Conservation (phyloP, 2,888 invertebrate species). For the Conistra vaccinii region DNA sequence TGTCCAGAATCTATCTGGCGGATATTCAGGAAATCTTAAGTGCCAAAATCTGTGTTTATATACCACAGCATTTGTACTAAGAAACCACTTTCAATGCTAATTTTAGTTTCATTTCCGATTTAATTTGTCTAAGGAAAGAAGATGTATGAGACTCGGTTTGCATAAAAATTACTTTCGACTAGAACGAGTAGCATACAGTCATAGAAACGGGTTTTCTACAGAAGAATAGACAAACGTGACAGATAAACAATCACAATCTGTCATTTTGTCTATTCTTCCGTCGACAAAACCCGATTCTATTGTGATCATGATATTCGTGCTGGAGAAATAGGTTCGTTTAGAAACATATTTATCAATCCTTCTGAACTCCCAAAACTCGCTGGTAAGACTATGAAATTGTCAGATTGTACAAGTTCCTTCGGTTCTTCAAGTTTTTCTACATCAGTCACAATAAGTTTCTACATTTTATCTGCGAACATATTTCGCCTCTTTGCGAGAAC, state of each 20-base stretch:
- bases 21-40: not conserved
- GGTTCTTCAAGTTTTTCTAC: not conserved
- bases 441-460: not conserved
- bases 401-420: not conserved
- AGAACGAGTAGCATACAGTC: no score
- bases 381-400: not conserved
- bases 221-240: no score
- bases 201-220: no score
- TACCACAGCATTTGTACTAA: not conserved
- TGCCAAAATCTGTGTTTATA: slow-evolving; percentile 30
- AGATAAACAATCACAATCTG: no score
- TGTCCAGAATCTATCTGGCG: slow-evolving; percentile 29
- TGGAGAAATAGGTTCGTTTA: not conserved
- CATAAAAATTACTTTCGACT: not conserved
- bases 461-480: not conserved
- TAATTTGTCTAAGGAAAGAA: slow-evolving; percentile 11
- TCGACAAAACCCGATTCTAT: no score
- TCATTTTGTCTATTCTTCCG: no score
- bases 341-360: not conserved
- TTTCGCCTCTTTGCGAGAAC: no score
- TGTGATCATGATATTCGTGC: no score
- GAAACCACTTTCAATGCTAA: slow-evolving; percentile 27
- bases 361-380: not conserved
- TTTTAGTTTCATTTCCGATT: slow-evolving; percentile 4
- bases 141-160: not conserved